Evolutionary conservation across 2,113 vertebrate species (phyloP), one percentile per base, ranked within the genome.

Genomic region (Chroicocephalus ridibundus): DNA sequence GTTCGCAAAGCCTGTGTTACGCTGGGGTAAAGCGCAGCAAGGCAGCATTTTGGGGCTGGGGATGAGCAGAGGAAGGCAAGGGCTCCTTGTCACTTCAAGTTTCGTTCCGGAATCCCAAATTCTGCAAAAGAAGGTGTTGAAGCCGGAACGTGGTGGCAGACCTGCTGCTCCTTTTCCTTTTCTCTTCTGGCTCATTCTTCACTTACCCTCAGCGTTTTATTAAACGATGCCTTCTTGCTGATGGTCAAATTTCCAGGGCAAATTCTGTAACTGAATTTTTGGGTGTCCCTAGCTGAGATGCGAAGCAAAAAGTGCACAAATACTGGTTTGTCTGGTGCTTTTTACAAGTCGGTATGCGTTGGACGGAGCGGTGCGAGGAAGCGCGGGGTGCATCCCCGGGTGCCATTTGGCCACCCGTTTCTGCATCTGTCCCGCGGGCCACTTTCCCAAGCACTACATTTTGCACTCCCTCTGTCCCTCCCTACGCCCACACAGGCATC

Each of bases 311-410:
- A 13, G 27, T 70, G 38, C 25, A 58, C 58, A 75, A 71, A 21
- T 38, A 5, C 1, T 15, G 2, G 21, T n/a, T 24, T 68, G 51
- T 32, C 27, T 77, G 69, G 29, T 79, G 74, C 38, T 80, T 85
- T 81, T 61, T 69, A 32, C 34, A 32, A 9, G 7, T 54, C 16
- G 29, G 46, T 10, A 3, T 38, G 72, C 12, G 1, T 6, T 52
- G 70, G 26, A 34, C 1, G 6, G 51, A 47, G 65, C 2, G 2
- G 38, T 13, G 55, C 2, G 3, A 70, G 69, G 31, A 64, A 42
- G 42, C 60, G 9, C 2, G 1, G 16, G 21, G 19, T 44, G 24
- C 71, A 17, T 31, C 46, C 4, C 0, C 1, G 0, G 42, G 36
- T 78, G 40, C 51, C 2, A 0, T n/a, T 47, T 15, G 66, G 47